A percentile compares a stretch with the other conserved stretches of the same genome.
phyloP scores from a whole-genome alignment of 2,113 vertebrate species.

The Ploceus nigricollis region DNA sequence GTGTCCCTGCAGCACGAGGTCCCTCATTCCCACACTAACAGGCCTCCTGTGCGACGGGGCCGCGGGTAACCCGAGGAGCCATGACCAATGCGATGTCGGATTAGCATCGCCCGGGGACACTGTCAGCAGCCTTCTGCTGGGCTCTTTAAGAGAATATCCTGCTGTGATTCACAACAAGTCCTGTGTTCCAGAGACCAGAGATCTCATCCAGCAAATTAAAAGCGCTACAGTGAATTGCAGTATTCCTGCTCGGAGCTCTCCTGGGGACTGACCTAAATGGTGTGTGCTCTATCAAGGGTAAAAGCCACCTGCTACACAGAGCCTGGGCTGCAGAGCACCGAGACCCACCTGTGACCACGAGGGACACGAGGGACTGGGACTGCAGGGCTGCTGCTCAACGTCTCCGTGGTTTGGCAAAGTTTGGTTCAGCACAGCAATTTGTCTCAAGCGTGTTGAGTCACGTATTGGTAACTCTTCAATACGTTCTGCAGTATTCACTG shows the following conservation, averaged over 20 bases:
- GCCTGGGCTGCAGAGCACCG: not conserved
- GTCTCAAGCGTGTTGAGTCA: not conserved
- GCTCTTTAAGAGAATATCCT: constrained; percentile 45
- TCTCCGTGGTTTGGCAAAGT: not conserved
- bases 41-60: not conserved
- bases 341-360: not conserved
- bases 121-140: constrained; percentile 44
- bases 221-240: constrained; percentile 15
- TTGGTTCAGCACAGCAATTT: not conserved
- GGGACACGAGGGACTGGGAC: not conserved
- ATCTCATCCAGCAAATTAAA: constrained; percentile 45
- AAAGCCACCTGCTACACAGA: constrained; percentile 41
- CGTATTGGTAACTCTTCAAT: not conserved
- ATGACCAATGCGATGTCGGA: constrained; percentile 50
- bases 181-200: constrained; percentile 22
- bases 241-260: not conserved
- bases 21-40: constrained; percentile 57
- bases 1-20: constrained; percentile 50
- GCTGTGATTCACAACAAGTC: constrained; percentile 55
- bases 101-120: constrained; percentile 41
- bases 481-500: not conserved
- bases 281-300: not conserved
- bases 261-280: not conserved
- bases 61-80: constrained; percentile 39
- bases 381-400: not conserved